Base-by-base conservation (phyloP, 1,140 invertebrate genomes). In the Oedothorax gibbosus region DNA sequence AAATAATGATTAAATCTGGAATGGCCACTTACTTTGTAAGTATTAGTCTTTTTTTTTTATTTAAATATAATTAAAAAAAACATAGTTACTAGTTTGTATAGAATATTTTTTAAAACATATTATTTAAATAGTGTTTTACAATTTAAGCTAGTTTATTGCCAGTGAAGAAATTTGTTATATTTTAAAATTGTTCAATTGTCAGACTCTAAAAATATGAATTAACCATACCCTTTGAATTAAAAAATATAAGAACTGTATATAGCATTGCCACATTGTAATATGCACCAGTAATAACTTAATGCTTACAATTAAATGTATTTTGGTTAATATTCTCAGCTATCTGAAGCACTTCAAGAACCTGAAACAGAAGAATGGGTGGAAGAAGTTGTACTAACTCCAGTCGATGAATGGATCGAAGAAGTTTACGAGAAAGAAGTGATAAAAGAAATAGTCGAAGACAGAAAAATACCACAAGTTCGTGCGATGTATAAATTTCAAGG, bases 371-470 rank as follows among this genome's bases (percentile, higher is more conserved):
- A 90, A 75, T 88, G 88, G 86, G 90, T 89, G 60, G 91, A 92
- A 77, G 90, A 91, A 85, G 88, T 90, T 20, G 88, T 91, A 7
- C 91, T 97, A 69, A 94, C 98, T 18, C 96, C 96, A 0, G 94
- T 95, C 69, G 96, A 98, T 87, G 94, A 96, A 64, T 96, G 94
- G 93, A 96, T 97, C 85, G 97, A 98, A 88, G 96, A 97, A 89
- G 93, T 95, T 3, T 93, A 96, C 0, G 96, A 98, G 89, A 92
- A 94, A 84, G 91, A 97, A 18, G 96, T 98, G 88, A 93, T 95
- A 76, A 92, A 94, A 87, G 95, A 94, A 7, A 94, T 97, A 0
- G 93, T 95, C 0, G 97, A 99, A 89, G 95, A 97, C 87, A 92
- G 95, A 80, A 92, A 94, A 83, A 93, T 99, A 11, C 96, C 97